These are phyloP conservation scores for Cylindroiulus punctatus DNA, from an alignment of 2,888 invertebrate species.

Conservation along the genomic window DNA sequence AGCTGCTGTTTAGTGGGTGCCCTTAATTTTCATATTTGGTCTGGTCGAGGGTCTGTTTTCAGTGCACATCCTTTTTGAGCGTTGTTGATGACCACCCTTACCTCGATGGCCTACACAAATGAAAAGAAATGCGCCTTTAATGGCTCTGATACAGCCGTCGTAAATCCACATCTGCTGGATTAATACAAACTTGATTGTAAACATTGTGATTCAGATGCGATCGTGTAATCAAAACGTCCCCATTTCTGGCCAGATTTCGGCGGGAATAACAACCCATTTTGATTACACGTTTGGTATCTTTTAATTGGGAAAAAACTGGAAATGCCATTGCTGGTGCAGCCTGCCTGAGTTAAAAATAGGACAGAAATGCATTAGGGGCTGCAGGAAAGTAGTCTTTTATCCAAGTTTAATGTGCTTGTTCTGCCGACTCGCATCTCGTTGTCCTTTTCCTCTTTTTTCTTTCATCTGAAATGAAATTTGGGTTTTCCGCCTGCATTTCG, in stretches of 20 bases:
- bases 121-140: neutral
- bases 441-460: neutral
- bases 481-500: neutral
- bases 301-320: neutral
- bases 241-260: neutral
- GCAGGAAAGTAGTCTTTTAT: neutral
- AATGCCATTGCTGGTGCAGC: neutral
- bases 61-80: conserved; percentile 1
- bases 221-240: neutral
- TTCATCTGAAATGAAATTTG: neutral
- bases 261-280: conserved; percentile 2
- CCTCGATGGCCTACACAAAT: conserved; percentile 18
- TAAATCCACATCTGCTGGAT: conserved; percentile 2
- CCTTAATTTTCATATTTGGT: neutral
- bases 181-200: neutral
- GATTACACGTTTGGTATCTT: conserved; percentile 2
- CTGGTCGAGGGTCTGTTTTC: neutral
- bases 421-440: too few species aligned
- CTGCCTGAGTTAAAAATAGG: neutral
- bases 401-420: too few species aligned
- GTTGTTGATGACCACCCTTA: conserved; percentile 1
- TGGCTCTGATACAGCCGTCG: neutral
- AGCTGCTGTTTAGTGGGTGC: neutral
- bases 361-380: neutral
- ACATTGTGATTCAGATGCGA: conserved; percentile 10